Evolutionary conservation across 2,888 invertebrate species (phyloP).

Genomic region (Tanypteryx hageni): DNA sequence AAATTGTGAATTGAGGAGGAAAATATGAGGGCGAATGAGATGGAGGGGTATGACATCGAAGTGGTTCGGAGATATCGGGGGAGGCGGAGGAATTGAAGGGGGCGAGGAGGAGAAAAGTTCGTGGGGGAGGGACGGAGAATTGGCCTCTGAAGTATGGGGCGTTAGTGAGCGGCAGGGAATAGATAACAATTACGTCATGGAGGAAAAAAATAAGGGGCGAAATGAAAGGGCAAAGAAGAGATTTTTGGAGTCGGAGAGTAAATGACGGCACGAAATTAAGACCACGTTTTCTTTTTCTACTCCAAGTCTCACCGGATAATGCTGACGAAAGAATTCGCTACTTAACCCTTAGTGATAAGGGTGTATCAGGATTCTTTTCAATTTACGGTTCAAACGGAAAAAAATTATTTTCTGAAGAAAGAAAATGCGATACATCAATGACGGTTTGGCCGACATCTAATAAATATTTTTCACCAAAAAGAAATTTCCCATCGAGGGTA

Average conservation of each 20-base stretch:
- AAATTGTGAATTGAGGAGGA: background rate
- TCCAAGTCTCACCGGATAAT: background rate
- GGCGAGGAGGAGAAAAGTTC: background rate
- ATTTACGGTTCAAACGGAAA: background rate
- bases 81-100: no score
- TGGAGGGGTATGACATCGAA: background rate
- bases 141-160: background rate
- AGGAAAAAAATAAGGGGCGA: background rate
- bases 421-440: background rate
- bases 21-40: background rate
- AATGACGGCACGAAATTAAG: constrained; percentile 4
- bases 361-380: background rate
- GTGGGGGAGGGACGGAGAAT: background rate
- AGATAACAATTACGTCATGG: constrained; percentile 24
- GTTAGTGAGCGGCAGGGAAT: background rate
- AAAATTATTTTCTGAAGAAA: background rate
- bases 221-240: background rate
- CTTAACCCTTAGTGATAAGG: background rate
- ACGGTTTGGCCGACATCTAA: no score
- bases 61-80: background rate
- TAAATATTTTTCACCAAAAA: no score
- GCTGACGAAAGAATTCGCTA: constrained; percentile 1
- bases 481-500: no score
- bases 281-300: background rate
- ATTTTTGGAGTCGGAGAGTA: background rate